These are phyloP conservation scores for Rhopalosiphum maidis DNA, from an alignment of 1,140 invertebrate species.

Conservation along the genomic window DNA sequence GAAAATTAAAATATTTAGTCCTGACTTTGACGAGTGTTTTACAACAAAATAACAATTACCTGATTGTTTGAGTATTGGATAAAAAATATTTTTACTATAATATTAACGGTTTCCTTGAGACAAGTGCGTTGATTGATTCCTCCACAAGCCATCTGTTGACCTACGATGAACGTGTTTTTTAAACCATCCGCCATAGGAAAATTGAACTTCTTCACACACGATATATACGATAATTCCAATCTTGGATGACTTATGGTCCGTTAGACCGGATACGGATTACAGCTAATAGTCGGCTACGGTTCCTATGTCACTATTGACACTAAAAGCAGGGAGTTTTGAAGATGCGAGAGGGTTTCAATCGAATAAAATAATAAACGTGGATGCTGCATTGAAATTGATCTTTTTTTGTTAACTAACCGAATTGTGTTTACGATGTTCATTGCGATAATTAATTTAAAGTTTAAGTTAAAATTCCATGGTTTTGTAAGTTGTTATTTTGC, in stretches of 20 bases:
- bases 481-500: background rate
- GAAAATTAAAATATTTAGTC: background rate
- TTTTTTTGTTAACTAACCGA: background rate
- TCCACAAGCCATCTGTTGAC: background rate
- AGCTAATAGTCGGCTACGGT: background rate
- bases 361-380: background rate
- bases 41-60: background rate
- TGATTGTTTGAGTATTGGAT: background rate
- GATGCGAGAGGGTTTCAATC: too few relatives aligned
- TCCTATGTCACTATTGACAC: background rate
- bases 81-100: background rate
- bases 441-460: background rate
- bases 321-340: background rate
- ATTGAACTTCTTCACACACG: background rate
- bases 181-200: background rate
- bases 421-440: background rate
- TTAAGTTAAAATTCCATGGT: background rate
- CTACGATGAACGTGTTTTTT: background rate
- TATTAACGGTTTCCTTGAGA: background rate
- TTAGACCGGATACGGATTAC: background rate
- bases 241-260: background rate
- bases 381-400: background rate
- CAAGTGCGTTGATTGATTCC: background rate
- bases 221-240: background rate
- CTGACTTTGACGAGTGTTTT: background rate